Evolutionary conservation across 1,140 invertebrate species (phyloP).

Genomic region (Luehdorfia chinensis): DNA sequence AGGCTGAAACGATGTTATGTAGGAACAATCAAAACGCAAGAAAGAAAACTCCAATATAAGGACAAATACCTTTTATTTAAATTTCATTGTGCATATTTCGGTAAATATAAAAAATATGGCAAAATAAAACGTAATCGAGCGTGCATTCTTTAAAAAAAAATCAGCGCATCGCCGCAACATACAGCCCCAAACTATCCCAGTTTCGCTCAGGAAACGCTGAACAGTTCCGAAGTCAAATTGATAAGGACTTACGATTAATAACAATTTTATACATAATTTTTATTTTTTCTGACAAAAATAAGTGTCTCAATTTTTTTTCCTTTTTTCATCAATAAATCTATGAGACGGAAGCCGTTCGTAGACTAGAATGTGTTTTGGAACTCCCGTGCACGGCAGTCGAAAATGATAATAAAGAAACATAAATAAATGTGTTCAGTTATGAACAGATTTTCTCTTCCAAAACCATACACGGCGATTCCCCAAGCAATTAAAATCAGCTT

Average conservation of each 20-base stretch:
- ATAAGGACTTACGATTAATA: conserved; percentile 42
- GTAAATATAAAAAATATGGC: conserved; percentile 72
- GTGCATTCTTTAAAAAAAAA: conserved; percentile 45
- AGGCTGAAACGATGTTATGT: too few relatives aligned
- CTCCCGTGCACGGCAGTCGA: conserved; percentile 19
- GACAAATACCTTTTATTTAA: conserved; percentile 71
- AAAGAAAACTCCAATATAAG: conserved; percentile 58
- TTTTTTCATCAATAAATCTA: conserved; percentile 43
- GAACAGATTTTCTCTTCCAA: conserved; percentile 9
- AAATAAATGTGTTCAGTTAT: too few relatives aligned
- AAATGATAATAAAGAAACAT: conserved; percentile 9
- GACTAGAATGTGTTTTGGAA: conserved; percentile 50
- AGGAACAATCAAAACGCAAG: too few relatives aligned
- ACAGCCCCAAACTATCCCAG: conserved; percentile 10
- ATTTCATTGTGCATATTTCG: conserved; percentile 72
- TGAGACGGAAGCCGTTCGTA: conserved; percentile 64
- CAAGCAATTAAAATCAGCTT: conserved; percentile 33
- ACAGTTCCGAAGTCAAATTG: conserved; percentile 29
- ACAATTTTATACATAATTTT: conserved; percentile 52
- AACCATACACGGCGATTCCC: conserved; percentile 22
- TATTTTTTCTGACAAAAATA: conserved; percentile 59
- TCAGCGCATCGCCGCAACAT: conserved; percentile 29
- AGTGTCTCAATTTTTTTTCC: conserved; percentile 38
- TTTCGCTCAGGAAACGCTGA: conserved; percentile 4
- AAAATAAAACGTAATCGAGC: conserved; percentile 60